Conservation (phyloP, 2,797 vertebrate species). For the Gallinago solitaria region DNA sequence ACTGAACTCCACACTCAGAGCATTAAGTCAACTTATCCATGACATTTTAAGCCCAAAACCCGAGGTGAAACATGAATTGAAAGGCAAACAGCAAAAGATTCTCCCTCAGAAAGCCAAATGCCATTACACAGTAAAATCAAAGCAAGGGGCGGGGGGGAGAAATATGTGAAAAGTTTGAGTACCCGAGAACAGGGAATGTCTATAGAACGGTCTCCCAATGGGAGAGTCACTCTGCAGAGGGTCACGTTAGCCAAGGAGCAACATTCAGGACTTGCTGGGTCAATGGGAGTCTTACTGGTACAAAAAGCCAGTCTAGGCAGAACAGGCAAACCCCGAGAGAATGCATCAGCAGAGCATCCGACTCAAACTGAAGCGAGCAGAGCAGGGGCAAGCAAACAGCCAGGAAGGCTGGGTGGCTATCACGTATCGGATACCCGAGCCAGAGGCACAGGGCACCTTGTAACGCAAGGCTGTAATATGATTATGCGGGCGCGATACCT, state of each 20-base stretch:
- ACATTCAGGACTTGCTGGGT: background rate
- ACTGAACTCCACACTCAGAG: background rate
- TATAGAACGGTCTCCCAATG: background rate
- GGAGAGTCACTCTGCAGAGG: background rate
- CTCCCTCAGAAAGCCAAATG: background rate
- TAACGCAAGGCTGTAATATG: slow-evolving; percentile 16
- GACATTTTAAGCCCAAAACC: background rate
- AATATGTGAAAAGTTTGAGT: background rate
- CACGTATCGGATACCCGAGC: slow-evolving; percentile 34
- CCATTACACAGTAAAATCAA: background rate
- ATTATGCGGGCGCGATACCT: background rate
- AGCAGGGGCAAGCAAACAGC: background rate
- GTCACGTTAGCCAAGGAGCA: background rate
- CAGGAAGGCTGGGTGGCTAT: background rate
- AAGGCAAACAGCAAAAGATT: background rate
- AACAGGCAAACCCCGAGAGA: background rate
- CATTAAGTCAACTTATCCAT: background rate
- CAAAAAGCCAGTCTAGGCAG: background rate
- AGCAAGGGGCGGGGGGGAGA: background rate
- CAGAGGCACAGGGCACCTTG: slow-evolving; percentile 42
- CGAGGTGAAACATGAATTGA: background rate
- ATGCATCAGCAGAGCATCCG: background rate
- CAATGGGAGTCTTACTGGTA: background rate
- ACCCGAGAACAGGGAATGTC: background rate
- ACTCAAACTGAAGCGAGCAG: background rate